These are phyloP conservation scores for Cladorhizidae sp. DNA, from an alignment of 37 sponge, comb jelly and placozoan genomes.

Conservation along the genomic window DNA sequence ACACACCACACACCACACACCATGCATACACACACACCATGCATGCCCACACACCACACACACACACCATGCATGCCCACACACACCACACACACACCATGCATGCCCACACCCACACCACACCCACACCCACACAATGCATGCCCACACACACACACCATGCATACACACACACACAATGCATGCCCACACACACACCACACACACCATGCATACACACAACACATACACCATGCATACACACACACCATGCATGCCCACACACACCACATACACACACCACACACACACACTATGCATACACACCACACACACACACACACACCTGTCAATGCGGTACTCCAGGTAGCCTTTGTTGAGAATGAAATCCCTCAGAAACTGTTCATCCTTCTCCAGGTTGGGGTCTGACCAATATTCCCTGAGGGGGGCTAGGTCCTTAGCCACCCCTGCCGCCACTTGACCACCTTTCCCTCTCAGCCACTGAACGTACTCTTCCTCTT, in stretches of 20 bases:
- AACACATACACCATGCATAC: too few relatives aligned
- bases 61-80: too few relatives aligned
- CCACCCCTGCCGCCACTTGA: conserved; percentile 15
- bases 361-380: conserved; percentile 92
- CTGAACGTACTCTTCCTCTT: conserved; percentile 79
- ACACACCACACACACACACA: not conserved
- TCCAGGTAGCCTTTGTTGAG: conserved; percentile 86
- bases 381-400: conserved; percentile 67
- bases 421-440: conserved; percentile 59
- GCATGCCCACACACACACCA: too few relatives aligned
- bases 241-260: not conserved
- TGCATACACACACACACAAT: too few relatives aligned
- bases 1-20: too few relatives aligned
- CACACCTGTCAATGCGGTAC: conserved; percentile 54
- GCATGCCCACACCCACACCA: too few relatives aligned
- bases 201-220: too few relatives aligned
- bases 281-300: not conserved
- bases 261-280: not conserved
- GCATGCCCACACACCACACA: too few relatives aligned
- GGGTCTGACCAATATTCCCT: conserved; percentile 81
- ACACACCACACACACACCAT: too few relatives aligned
- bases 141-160: too few relatives aligned
- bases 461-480: conserved; percentile 83
- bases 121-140: too few relatives aligned
- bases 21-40: too few relatives aligned